Evolutionary conservation across 2,113 vertebrate species (phyloP).

Genomic region (Centropristis striata): DNA sequence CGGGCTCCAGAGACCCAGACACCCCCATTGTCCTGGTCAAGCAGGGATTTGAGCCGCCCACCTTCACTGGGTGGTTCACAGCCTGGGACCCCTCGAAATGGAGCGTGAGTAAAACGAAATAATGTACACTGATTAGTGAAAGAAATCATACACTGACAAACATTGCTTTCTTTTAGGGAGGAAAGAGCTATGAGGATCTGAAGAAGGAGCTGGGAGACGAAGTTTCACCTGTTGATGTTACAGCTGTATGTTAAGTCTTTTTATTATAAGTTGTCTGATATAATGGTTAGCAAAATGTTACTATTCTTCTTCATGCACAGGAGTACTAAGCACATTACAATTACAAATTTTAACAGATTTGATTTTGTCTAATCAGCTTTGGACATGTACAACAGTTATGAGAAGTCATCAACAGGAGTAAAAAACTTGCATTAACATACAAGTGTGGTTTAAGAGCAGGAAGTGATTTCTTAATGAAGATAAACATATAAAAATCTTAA

Average conservation of each 20-base stretch:
- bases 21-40: conserved; percentile 89
- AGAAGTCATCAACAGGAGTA: neutral
- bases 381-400: neutral
- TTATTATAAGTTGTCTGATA: neutral
- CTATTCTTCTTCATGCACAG: neutral
- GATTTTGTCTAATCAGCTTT: neutral
- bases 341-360: neutral
- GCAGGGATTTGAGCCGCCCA: conserved; percentile 92
- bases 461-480: neutral
- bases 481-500: neutral
- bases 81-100: conserved; percentile 91
- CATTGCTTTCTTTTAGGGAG: conserved; percentile 80
- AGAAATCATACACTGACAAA: neutral
- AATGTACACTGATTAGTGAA: neutral
- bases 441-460: neutral
- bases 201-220: conserved; percentile 88
- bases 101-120: conserved; percentile 85
- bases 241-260: conserved; percentile 72
- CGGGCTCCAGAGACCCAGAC: conserved; percentile 85
- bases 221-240: conserved; percentile 64
- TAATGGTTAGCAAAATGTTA: neutral
- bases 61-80: conserved; percentile 93
- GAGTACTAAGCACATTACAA: neutral
- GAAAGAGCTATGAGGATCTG: conserved; percentile 90
- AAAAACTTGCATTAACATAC: neutral